Base-by-base conservation (phyloP, 92 coral and sea anemone species). In the Bergia puertoricense region DNA sequence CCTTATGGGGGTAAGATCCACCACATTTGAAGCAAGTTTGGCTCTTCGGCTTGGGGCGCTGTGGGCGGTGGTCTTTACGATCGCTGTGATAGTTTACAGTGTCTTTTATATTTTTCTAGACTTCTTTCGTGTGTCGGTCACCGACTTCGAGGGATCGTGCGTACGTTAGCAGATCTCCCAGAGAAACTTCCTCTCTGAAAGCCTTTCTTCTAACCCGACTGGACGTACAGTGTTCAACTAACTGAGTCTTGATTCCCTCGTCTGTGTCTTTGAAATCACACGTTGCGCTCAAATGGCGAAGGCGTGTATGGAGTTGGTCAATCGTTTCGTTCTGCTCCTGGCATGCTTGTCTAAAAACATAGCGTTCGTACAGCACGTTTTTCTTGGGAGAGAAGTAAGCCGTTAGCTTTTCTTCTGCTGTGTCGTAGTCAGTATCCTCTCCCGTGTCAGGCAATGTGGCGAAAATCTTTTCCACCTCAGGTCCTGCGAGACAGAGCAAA, bases 201-300 rank as follows among this genome's bases (percentile, higher is more conserved):
- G 94, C 94, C 73, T 86, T 89, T 45, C 90, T 67, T 45, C 89
- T 40, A 39, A 89, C 84, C 85, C 81, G 85, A 67, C 81, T 79
- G 41, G 92, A 87, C 7, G 90, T 56, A 75, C 91, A 86, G 74
- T 88, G 92, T 80, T 90, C 93, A 38, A 90, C 85, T 42, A 93
- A 91, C 77, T 93, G 96, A 5, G 96, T 73, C 43, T 91, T 81
- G 59, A 91, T 86, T 67, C 91, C 90, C 13, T 91, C 86, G 80
- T 93, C 90, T 15, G 85, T 87, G 79, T 91, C 91, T 6, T 46
- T 77, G 74, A 93, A 91, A 40, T 91, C 93, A 73, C 95, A 91
- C 14, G 91, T 91, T 65, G 77, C 68, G 23, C 92, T 81, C 46
- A 86, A 67, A 22, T 90, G 89, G 51, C 79, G 88, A 22, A 85